Evolutionary conservation across 64 coral and sea anemone genomes (phyloP).

Genomic region (Dendrophyllia cribrosa): DNA sequence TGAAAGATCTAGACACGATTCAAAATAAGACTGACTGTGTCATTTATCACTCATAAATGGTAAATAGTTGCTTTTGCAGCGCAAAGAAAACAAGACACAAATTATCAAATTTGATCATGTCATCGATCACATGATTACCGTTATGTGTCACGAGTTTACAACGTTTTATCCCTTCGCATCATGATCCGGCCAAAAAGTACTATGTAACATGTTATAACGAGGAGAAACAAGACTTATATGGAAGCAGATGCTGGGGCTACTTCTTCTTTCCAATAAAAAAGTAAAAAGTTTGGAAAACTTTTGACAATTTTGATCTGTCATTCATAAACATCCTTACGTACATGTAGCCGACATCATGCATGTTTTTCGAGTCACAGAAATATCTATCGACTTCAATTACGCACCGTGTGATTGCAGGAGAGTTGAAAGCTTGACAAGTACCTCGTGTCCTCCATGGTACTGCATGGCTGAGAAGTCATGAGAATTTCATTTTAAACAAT

Average conservation of each 20-base stretch:
- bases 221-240: background rate
- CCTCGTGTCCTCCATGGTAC: slow-evolving; percentile 74
- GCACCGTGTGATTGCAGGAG: slow-evolving; percentile 77
- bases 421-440: slow-evolving; percentile 74
- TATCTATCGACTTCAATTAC: background rate
- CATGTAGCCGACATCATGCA: too few relatives aligned
- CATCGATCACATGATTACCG: background rate
- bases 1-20: too few relatives aligned
- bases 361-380: background rate
- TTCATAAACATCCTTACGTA: too few relatives aligned
- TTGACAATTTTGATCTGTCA: too few relatives aligned
- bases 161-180: too few relatives aligned
- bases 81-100: background rate
- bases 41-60: too few relatives aligned
- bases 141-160: too few relatives aligned
- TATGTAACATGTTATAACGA: too few relatives aligned
- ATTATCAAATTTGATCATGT: background rate
- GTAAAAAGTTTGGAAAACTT: too few relatives aligned
- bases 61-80: background rate
- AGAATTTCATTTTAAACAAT: slow-evolving; percentile 9
- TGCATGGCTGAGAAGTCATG: slow-evolving; percentile 57
- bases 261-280: background rate
- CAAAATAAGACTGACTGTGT: too few relatives aligned
- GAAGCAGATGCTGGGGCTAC: too few relatives aligned
- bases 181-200: too few relatives aligned